Percentiles rank a stretch among this genome's conserved stretches.
phyloP scores from a whole-genome alignment of 2,113 vertebrate genomes.

The Gavia stellata region DNA sequence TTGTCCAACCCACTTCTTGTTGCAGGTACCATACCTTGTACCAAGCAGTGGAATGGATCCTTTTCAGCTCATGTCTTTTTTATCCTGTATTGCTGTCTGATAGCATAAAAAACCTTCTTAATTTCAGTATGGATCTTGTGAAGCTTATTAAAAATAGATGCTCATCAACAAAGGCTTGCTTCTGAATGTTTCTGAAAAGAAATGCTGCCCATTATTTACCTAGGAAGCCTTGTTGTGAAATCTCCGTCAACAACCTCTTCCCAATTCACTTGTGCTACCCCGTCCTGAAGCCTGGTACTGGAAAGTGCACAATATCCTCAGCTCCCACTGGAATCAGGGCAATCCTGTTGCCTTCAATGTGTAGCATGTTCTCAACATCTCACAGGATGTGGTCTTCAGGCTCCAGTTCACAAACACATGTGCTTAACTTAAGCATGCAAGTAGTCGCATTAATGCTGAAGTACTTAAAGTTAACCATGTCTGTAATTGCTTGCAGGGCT shows the following conservation, averaged over 20 bases:
- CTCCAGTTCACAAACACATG: constrained; percentile 8
- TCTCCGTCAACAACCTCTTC: background rate
- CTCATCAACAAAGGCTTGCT: background rate
- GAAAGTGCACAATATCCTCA: background rate
- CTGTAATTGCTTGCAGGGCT: constrained; percentile 45
- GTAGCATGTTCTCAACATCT: background rate
- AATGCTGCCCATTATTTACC: background rate
- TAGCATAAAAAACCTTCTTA: background rate
- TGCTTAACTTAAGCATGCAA: constrained; percentile 30
- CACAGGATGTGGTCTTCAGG: constrained; percentile 1
- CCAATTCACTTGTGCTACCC: background rate
- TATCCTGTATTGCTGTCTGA: background rate
- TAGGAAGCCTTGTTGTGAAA: background rate
- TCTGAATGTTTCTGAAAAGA: background rate
- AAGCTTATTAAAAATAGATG: background rate
- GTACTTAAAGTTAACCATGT: constrained; percentile 46
- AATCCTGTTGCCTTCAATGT: background rate
- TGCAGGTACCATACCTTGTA: background rate
- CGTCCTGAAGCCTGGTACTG: background rate
- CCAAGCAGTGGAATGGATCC: background rate
- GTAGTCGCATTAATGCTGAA: constrained; percentile 1
- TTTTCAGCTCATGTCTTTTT: background rate
- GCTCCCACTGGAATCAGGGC: background rate
- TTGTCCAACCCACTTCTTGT: background rate
- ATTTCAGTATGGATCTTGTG: background rate